Evolutionary conservation across 2,797 vertebrate species (phyloP).

Genomic region (Helostoma temminkii): DNA sequence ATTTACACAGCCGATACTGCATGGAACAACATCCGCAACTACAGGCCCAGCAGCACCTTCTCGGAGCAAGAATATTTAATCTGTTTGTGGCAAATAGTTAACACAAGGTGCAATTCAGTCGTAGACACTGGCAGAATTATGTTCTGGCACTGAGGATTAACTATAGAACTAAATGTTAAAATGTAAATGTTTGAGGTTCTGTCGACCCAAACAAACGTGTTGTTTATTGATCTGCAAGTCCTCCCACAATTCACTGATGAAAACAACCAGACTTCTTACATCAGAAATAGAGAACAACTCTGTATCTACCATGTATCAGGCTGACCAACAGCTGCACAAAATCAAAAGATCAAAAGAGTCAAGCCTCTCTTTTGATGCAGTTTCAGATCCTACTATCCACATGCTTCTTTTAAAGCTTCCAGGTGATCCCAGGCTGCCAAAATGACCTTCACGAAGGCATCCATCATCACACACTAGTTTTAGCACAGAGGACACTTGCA

Average conservation of each 20-base stretch:
- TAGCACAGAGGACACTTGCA: constrained; percentile 72
- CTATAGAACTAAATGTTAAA: constrained; percentile 2
- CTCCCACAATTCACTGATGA: constrained; percentile 39
- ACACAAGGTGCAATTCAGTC: constrained; percentile 22
- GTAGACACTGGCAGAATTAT: constrained; percentile 1
- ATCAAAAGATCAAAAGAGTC: constrained; percentile 33
- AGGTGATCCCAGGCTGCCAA: constrained; percentile 80
- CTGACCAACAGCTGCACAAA: constrained; percentile 45
- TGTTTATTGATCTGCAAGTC: constrained; percentile 18
- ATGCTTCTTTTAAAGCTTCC: constrained; percentile 47
- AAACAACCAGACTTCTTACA: constrained; percentile 69
- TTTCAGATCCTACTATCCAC: constrained; percentile 39
- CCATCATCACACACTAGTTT: constrained; percentile 60
- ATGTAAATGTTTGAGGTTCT: too few species aligned
- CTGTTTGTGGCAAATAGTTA: neutral
- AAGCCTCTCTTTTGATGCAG: constrained; percentile 49
- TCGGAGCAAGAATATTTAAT: constrained; percentile 28
- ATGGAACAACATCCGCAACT: constrained; percentile 43
- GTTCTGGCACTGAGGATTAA: constrained; percentile 8
- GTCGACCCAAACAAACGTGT: too few species aligned
- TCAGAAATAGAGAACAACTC: constrained; percentile 80
- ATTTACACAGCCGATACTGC: constrained; percentile 14
- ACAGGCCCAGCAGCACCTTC: constrained; percentile 47
- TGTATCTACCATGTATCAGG: constrained; percentile 26
- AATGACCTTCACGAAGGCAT: constrained; percentile 75